Conservation (phyloP, 2,113 vertebrate species). For the Phycodurus eques region DNA sequence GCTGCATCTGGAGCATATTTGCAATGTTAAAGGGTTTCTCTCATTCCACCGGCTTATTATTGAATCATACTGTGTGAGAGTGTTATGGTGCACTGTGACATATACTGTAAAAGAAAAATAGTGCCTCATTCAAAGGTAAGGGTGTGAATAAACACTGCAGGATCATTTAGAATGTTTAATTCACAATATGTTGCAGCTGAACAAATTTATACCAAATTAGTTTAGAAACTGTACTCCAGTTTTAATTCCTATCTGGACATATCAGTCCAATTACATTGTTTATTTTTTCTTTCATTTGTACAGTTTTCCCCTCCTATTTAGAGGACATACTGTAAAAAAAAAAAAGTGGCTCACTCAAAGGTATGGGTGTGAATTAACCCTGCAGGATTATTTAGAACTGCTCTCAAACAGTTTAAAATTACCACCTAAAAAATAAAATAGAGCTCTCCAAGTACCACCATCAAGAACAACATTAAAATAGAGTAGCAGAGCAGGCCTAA, state of each 20-base stretch:
- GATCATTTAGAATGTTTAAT: background rate
- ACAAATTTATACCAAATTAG: background rate
- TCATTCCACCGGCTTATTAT: slow-evolving; percentile 65
- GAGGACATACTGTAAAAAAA: too few relatives aligned
- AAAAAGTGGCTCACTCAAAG: too few relatives aligned
- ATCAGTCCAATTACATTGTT: background rate
- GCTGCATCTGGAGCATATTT: slow-evolving; percentile 66
- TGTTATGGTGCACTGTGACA: slow-evolving; percentile 21
- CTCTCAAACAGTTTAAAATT: too few relatives aligned
- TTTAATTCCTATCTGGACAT: too few relatives aligned
- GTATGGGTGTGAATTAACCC: too few relatives aligned
- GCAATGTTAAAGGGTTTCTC: slow-evolving; percentile 66
- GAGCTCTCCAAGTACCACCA: too few relatives aligned
- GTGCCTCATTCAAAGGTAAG: background rate
- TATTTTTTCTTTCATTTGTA: background rate
- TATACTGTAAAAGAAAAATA: slow-evolving; percentile 7
- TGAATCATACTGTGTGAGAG: slow-evolving; percentile 50
- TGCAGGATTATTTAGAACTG: too few relatives aligned
- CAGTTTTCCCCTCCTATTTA: background rate
- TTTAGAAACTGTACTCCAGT: background rate
- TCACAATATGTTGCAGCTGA: background rate
- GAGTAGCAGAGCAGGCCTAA: too few relatives aligned
- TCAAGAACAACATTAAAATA: too few relatives aligned
- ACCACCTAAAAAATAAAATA: too few relatives aligned
- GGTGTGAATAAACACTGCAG: background rate